Conservation (phyloP, 2,797 vertebrate species). For the Centroberyx gerrardi region DNA sequence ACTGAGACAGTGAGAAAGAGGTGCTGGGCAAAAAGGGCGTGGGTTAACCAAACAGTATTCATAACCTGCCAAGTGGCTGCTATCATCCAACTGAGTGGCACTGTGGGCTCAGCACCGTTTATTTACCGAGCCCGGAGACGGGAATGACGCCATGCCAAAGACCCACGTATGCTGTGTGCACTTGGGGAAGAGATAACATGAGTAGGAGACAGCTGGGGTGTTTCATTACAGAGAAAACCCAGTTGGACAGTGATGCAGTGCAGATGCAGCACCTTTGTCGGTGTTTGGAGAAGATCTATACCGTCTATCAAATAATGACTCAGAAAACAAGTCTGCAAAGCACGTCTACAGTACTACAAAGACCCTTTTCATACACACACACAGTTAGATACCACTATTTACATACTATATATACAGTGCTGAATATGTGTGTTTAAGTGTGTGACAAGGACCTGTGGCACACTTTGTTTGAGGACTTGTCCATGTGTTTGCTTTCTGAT, state of each 20-base stretch:
- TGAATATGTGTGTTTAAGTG: too few species aligned
- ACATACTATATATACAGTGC: too few species aligned
- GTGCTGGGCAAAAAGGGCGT: not conserved
- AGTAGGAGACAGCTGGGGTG: constrained; percentile 47
- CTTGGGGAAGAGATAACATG: constrained; percentile 26
- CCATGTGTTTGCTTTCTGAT: too few species aligned
- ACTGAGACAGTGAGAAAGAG: constrained; percentile 5
- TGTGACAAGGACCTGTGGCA: too few species aligned
- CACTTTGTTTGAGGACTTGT: too few species aligned
- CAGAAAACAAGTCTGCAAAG: not conserved
- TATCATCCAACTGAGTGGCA: not conserved
- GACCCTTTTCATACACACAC: too few species aligned
- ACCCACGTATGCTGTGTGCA: not conserved
- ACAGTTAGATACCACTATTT: too few species aligned
- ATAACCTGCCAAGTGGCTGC: constrained; percentile 12
- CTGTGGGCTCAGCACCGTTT: not conserved
- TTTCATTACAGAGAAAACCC: constrained; percentile 49
- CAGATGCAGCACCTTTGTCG: constrained; percentile 27
- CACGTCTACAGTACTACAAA: too few species aligned
- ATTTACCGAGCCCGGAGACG: constrained; percentile 34
- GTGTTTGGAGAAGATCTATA: constrained; percentile 5
- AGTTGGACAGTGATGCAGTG: not conserved
- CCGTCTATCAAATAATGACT: not conserved
- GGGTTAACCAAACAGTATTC: constrained; percentile 47
- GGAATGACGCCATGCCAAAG: constrained; percentile 9